Base-by-base conservation (phyloP, 2,888 invertebrate species). In the Escarpia spicata region DNA sequence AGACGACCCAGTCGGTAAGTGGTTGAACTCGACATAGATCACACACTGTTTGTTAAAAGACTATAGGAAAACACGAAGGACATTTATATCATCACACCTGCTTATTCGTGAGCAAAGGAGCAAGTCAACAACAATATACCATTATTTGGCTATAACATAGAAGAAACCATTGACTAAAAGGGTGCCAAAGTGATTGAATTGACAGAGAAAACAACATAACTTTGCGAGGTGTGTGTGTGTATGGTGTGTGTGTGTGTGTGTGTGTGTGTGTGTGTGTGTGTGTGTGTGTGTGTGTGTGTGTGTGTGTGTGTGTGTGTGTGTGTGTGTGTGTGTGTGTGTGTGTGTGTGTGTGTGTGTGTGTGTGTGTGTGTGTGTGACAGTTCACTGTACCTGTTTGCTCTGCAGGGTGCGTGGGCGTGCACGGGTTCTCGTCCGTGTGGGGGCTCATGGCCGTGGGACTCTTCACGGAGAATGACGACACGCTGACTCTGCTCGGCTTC, bases 1-100 rank as follows among this genome's bases (percentile, higher is more conserved):
- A 0, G 99, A 99, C 95, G 98, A 98, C 96, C 99, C 99, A 0
- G 99, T 99, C 0, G 98, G 98, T 0, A 98, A 92, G 94, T 93
- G n/a, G 31, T 26, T 37, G 37, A 43, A 43, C 45, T 92, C 12
- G n/a, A 4, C 60, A 60, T 60, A 60, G 26, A 60, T 15, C 4
- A 60, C 19, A 52, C 52, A 12, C 37, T 37, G 37, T 37, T 37
- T 37, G 37, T 37, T 37, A 37, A 37, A 37, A 37, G 37, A 37
- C 37, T 37, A 37, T 37, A 37, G 37, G 37, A 37, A 37, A 37
- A 37, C 37, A 37, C 37, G 37, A 37, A 37, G 37, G 37, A 37
- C 37, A 37, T 37, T 37, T 37, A 37, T 0, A 37, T 37, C 37
- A 37, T 37, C 37, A 37, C 37, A 37, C 37, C 37, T 37, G 37